Base-by-base conservation (phyloP, 2,888 invertebrate species). In the Galerucella calmariensis region DNA sequence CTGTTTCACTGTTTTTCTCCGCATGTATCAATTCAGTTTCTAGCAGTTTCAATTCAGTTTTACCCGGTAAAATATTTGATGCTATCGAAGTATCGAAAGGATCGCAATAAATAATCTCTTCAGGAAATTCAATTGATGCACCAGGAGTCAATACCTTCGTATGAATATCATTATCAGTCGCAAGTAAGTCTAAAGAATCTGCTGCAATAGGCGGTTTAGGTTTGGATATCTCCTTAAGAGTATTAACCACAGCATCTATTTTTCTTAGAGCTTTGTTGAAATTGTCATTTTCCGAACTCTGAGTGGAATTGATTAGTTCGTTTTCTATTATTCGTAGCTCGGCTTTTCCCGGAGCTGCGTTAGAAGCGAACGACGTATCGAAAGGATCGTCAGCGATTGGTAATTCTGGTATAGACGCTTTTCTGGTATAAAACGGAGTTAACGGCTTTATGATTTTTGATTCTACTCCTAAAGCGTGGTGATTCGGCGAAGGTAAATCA, bases 71-170 rank as follows among this genome's bases (percentile, higher is more conserved):
- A 71, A 95, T 91, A 83, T 94, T 93, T 73, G 89, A 90, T 0
- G 95, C 95, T 81, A 94, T 94, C 6, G 66, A 94, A 0, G 97
- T 97, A 84, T 97, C 97, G 85, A 97, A 97, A 0, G 96, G 96
- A 88, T 96, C 96, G 10, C 88, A 86, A 80, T 92, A 89, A 3
- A 86, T 85, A 35, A 88, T 89, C 20, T 81, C 80, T 74, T 89
- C 88, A 10, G 77, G 75, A 67, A 62, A 59, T 8, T 69, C 27
- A 4, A 72, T 61, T 73, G 92, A 88, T 70, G 90, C 88, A 5
- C 88, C 89, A 0, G 92, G 91, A 0, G 94, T 94, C 63, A 95
- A 84, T 67, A 94, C 93, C 86, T 94, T 94, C 1, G 89, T 90
- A 80, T 91, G 89, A 67, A 93, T 93, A 66, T 91, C 88, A 79